phyloP scores from a whole-genome alignment of 2,888 invertebrate genomes.

The Phengaris arion region DNA sequence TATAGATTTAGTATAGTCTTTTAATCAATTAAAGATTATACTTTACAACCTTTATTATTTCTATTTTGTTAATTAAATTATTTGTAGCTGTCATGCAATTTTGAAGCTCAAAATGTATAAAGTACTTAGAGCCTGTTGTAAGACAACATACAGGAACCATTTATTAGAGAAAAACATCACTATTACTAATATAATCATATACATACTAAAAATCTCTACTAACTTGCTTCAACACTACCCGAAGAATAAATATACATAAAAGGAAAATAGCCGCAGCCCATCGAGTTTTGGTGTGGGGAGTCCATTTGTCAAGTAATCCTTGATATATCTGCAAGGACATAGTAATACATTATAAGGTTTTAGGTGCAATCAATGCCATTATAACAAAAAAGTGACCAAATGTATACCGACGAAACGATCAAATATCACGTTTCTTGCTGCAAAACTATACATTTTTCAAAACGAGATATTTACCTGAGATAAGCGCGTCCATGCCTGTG shows the following conservation, averaged over 20 bases:
- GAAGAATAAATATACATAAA: constrained; percentile 86
- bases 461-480: constrained; percentile 77
- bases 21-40: too few relatives aligned
- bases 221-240: constrained; percentile 91
- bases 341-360: background rate
- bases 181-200: background rate
- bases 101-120: too few relatives aligned
- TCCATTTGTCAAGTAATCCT: constrained; percentile 91
- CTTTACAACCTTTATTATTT: too few relatives aligned
- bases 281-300: constrained; percentile 88
- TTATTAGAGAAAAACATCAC: too few relatives aligned
- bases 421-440: background rate
- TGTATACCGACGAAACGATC: background rate
- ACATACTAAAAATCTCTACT: constrained; percentile 43
- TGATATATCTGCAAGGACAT: constrained; percentile 80
- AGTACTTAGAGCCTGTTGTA: too few relatives aligned
- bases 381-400: too few relatives aligned
- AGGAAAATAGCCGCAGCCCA: constrained; percentile 88
- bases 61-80: too few relatives aligned
- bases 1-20: too few relatives aligned
- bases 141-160: too few relatives aligned
- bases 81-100: too few relatives aligned
- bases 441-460: constrained; percentile 22
- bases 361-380: too few relatives aligned
- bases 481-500: constrained; percentile 83